phyloP scores from a whole-genome alignment of 23 tunicate species.

The Styela clava region DNA sequence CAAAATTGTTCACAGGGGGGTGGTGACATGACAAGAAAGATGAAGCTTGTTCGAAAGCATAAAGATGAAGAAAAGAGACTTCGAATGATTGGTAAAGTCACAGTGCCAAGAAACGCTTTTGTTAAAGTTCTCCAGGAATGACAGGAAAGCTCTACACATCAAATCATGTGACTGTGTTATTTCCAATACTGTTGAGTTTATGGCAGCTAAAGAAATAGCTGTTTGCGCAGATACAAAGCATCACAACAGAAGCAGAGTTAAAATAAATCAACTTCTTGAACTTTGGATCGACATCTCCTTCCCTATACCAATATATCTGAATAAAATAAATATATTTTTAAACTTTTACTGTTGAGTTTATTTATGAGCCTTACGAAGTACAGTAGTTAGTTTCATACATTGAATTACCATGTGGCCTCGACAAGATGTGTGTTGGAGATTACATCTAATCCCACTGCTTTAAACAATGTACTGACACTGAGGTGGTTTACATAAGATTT shows the following conservation, averaged over 20 bases:
- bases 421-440: no score
- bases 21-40: constrained; percentile 68
- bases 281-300: constrained; percentile 91
- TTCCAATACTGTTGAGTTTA: background rate
- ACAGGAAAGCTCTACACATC: background rate
- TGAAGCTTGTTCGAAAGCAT: constrained; percentile 60
- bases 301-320: constrained; percentile 89
- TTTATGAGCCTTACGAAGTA: background rate
- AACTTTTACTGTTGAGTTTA: background rate
- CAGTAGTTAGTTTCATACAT: background rate
- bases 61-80: constrained; percentile 51
- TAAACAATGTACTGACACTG: no score
- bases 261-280: constrained; percentile 83
- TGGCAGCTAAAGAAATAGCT: constrained; percentile 32
- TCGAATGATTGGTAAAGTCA: constrained; percentile 43
- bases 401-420: no score
- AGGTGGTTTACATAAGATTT: no score
- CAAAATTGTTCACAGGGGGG: constrained; percentile 68
- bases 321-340: background rate
- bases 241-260: constrained; percentile 52
- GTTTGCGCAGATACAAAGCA: constrained; percentile 84
- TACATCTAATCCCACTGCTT: no score
- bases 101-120: constrained; percentile 69
- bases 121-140: constrained; percentile 48
- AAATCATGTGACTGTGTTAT: constrained; percentile 1